Evolutionary conservation across 1,140 invertebrate genomes (phyloP), one percentile per base, ranked within the genome.

Genomic region (Melipona quadrifasciata): DNA sequence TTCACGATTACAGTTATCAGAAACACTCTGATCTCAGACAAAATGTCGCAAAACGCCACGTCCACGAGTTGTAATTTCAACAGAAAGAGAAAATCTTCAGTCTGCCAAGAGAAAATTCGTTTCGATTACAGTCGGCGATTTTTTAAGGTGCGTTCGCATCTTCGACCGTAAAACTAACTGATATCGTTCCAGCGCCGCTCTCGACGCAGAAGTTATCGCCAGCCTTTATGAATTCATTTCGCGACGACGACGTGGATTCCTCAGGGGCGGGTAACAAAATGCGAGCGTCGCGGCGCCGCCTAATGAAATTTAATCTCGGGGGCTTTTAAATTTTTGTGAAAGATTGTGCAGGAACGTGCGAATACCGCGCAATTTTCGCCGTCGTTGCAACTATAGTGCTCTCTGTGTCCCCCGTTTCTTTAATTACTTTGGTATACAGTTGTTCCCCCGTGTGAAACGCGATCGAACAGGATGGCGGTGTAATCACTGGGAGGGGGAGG

Each of bases 341-440:
- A 27, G 34, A 1, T 6, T 47, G 6, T 47, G 39, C 39, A 39
- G 39, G 4, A 39, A 39, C 16, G 14, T 5, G 51, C 21, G 61
- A 4, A 57, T 53, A 24, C 8, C 2, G 19, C 5, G 73, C 24
- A 76, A 77, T 82, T 77, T 47, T 77, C 24, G 11, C 58, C 73
- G 17, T 57, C 27, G 16, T 58, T 39, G 57, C 27, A 11, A 65
- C 67, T 31, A 31, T 57, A 14, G 21, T 0, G 1, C 19, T 21
- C 34, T 64, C 10, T 51, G 27, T 34, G 24, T 0, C 14, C 64
- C n/a, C 5, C 61, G 10, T 8, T 31, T 27, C 80, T 68, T 65
- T 68, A 57, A 77, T 82, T 82, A 76, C 55, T 82, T 75, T 17
- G n/a, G 68, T 68, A 68, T 68, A 82, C 64, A 76, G 21, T 39